phyloP scores from a whole-genome alignment of 2,797 vertebrate genomes.

The Dromococcyx pavoninus region DNA sequence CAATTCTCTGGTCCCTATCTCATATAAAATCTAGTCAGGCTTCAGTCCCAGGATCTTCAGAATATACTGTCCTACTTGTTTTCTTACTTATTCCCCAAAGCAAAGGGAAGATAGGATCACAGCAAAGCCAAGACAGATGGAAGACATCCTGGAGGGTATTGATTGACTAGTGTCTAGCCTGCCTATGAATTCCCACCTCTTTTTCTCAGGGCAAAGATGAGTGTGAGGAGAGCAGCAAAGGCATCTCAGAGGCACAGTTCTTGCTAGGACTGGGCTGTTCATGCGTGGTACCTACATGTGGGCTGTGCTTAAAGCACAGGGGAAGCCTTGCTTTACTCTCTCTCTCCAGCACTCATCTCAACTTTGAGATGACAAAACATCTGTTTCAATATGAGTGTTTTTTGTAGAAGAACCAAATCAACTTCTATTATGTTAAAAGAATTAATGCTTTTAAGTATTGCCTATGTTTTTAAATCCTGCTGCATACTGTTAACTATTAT shows the following conservation, averaged over 20 bases:
- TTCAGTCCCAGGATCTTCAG: not conserved
- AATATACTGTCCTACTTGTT: not conserved
- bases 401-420: constrained; percentile 9
- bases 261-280: not conserved
- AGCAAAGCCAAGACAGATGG: constrained; percentile 10
- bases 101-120: not conserved
- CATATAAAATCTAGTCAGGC: not conserved
- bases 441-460: not conserved
- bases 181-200: not conserved
- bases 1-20: not conserved
- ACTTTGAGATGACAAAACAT: not conserved
- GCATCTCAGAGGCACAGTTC: not conserved
- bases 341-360: not conserved
- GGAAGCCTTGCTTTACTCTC: not conserved
- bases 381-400: not conserved
- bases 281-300: not conserved
- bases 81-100: not conserved
- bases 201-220: not conserved
- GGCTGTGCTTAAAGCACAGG: not conserved
- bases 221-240: not conserved
- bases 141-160: not conserved
- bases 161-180: not conserved
- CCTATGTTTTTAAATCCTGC: constrained; percentile 8
- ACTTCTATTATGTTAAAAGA: not conserved
- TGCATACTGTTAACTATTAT: not conserved